Evolutionary conservation across 2,113 vertebrate species (phyloP).

Genomic region (Rhinoderma darwinii): DNA sequence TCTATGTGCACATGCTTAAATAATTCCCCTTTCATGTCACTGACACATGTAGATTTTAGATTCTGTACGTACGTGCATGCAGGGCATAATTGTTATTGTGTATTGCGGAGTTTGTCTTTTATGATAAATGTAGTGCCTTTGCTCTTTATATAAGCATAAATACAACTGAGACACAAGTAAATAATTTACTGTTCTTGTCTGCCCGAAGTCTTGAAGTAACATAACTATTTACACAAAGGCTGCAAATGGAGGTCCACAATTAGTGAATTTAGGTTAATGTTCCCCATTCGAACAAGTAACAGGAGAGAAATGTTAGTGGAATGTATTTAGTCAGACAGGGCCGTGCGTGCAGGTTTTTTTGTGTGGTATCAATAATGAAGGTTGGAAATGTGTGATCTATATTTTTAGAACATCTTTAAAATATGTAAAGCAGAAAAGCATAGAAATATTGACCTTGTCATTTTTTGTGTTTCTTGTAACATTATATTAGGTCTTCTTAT

Average conservation of each 20-base stretch:
- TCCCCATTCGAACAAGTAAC: constrained; percentile 35
- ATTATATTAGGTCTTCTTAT: background rate
- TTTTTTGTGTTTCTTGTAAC: background rate
- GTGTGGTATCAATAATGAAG: background rate
- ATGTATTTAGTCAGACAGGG: background rate
- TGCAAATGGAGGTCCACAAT: constrained; percentile 29
- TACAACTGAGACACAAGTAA: constrained; percentile 49
- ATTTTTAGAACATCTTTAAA: background rate
- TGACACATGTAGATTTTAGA: background rate
- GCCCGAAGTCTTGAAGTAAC: constrained; percentile 41
- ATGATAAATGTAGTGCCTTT: constrained; percentile 44
- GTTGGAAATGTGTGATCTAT: background rate
- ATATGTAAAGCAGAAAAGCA: background rate
- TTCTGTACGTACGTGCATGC: background rate
- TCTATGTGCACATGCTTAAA: background rate
- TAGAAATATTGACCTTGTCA: background rate
- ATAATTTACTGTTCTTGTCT: constrained; percentile 53
- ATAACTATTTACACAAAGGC: constrained; percentile 52
- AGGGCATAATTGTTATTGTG: background rate
- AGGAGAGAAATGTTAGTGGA: constrained; percentile 24
- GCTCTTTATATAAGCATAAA: constrained; percentile 14
- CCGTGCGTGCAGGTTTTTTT: background rate
- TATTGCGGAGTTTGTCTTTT: background rate
- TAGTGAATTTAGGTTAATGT: constrained; percentile 34
- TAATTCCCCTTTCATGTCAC: background rate